Evolutionary conservation across 2,797 vertebrate genomes (phyloP).

Genomic region (Phoxinus dragarum): DNA sequence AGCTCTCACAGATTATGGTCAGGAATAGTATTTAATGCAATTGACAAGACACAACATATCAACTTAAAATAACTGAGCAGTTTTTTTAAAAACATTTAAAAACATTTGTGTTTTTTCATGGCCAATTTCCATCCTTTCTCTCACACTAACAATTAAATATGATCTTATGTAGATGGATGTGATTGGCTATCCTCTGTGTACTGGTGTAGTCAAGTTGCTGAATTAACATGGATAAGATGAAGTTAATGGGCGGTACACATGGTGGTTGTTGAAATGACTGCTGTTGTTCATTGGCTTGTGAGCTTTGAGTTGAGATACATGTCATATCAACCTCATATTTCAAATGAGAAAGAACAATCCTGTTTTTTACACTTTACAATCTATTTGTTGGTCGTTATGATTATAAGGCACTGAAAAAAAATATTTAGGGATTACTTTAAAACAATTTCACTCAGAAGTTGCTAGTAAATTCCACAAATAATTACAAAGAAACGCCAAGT

Average conservation of each 20-base stretch:
- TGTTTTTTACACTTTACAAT: background rate
- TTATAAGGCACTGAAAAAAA: background rate
- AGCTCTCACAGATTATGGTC: constrained; percentile 78
- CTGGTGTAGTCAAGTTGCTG: background rate
- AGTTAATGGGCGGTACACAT: background rate
- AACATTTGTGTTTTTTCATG: background rate
- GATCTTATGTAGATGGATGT: background rate
- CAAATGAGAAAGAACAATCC: background rate
- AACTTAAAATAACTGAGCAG: background rate
- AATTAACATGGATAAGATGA: background rate
- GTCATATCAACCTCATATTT: background rate
- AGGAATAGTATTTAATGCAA: constrained; percentile 52
- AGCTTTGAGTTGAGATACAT: background rate
- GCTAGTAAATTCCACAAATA: background rate
- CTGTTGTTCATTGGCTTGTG: background rate
- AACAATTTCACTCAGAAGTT: background rate
- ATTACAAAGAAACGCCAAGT: background rate
- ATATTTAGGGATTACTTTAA: background rate
- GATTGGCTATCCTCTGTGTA: background rate
- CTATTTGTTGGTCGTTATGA: background rate
- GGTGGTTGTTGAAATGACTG: background rate
- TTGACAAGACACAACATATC: background rate
- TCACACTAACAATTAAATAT: background rate
- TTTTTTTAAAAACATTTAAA: background rate
- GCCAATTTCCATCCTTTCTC: background rate